These are phyloP conservation scores for Rhopalosiphum padi DNA, from an alignment of 1,140 invertebrate species.

Conservation along the genomic window DNA sequence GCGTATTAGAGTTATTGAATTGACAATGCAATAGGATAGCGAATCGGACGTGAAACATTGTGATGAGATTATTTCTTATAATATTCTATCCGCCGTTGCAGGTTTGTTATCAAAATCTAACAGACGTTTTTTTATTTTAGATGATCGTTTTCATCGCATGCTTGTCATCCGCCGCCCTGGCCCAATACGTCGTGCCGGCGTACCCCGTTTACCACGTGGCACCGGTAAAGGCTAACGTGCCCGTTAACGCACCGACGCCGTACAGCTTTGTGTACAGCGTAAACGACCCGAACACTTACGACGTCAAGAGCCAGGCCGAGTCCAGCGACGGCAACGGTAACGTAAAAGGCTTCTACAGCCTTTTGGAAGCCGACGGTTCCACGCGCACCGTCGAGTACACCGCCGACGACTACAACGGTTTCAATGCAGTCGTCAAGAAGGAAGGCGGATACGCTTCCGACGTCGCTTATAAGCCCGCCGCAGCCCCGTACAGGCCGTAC, in stretches of 20 bases:
- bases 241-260: conserved; percentile 58
- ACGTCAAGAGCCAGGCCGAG: conserved; percentile 62
- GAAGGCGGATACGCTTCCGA: conserved; percentile 60
- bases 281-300: conserved; percentile 61
- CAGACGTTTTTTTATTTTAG: conserved; percentile 61
- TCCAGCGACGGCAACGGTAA: conserved; percentile 62
- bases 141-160: conserved; percentile 64
- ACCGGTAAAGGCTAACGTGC: background rate
- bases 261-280: conserved; percentile 61
- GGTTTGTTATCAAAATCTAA: background rate
- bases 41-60: background rate
- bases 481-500: background rate
- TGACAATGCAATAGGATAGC: background rate
- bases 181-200: conserved; percentile 56
- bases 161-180: conserved; percentile 63
- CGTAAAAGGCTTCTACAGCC: conserved; percentile 62
- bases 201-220: background rate
- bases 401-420: conserved; percentile 70
- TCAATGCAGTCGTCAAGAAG: conserved; percentile 71
- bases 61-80: background rate
- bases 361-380: conserved; percentile 68
- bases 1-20: background rate
- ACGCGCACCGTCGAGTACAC: conserved; percentile 69
- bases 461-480: background rate
- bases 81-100: background rate